Percentiles rank a stretch among this genome's conserved stretches.
phyloP scores from a whole-genome alignment of 2,113 vertebrate genomes.

The Pagrus major region DNA sequence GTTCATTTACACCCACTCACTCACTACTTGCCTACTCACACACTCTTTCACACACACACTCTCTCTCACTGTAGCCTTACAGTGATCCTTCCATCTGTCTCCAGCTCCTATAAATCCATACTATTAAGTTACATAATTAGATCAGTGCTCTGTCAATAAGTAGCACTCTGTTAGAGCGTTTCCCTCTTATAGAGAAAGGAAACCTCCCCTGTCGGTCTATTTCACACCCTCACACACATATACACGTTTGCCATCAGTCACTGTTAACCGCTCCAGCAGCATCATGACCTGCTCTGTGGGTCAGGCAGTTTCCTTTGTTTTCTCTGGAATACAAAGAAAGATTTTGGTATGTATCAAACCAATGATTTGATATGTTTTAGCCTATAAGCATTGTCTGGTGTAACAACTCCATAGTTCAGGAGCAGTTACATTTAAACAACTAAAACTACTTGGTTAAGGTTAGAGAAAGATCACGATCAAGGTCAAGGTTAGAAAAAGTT shows the following conservation, averaged over 20 bases:
- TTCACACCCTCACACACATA: slow-evolving; percentile 11
- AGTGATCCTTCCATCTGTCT: slow-evolving; percentile 3
- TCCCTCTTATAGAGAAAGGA: not conserved
- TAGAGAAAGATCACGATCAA: not conserved
- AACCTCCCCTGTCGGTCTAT: slow-evolving; percentile 5
- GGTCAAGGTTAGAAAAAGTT: not conserved
- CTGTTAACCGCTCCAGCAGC: not conserved
- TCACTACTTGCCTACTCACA: slow-evolving; percentile 6
- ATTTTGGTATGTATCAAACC: not conserved
- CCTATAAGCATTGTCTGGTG: too few relatives aligned
- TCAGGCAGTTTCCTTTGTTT: not conserved
- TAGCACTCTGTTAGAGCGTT: slow-evolving; percentile 32
- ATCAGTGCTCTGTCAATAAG: slow-evolving; percentile 46
- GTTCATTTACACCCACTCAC: slow-evolving; percentile 41
- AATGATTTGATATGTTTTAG: not conserved
- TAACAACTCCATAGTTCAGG: too few relatives aligned
- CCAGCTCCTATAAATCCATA: slow-evolving; percentile 39
- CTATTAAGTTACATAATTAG: slow-evolving; percentile 57
- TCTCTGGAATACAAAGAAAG: not conserved
- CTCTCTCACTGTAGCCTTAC: slow-evolving; percentile 2
- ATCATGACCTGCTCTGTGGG: not conserved
- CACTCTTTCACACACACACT: not conserved
- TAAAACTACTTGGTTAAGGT: not conserved
- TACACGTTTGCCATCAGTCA: slow-evolving; percentile 1
- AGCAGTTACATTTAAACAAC: too few relatives aligned